A percentile compares a stretch with the other conserved stretches of the same genome.
phyloP scores from a whole-genome alignment of 2,797 vertebrate species.

The Sphenodon punctatus region DNA sequence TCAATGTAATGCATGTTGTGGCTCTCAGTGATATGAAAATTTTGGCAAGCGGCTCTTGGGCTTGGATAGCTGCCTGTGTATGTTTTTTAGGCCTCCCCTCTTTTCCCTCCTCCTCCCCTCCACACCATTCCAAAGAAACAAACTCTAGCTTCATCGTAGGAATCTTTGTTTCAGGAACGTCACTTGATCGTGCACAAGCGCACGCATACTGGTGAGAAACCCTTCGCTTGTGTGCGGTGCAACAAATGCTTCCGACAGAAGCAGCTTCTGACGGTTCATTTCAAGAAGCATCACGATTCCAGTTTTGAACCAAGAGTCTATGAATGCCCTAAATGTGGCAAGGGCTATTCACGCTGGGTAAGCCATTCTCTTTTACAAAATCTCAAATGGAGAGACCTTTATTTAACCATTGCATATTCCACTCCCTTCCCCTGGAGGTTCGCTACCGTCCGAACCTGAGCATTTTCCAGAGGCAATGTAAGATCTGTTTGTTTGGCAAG shows the following conservation, averaged over 20 bases:
- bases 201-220: slow-evolving; percentile 58
- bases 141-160: too few relatives aligned
- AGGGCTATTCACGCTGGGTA: slow-evolving; percentile 57
- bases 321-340: slow-evolving; percentile 43
- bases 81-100: too few relatives aligned
- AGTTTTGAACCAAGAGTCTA: background rate
- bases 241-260: slow-evolving; percentile 47
- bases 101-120: background rate
- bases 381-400: background rate
- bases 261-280: slow-evolving; percentile 47
- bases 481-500: too few relatives aligned
- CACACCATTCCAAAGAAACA: too few relatives aligned
- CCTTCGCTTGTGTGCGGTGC: slow-evolving; percentile 57
- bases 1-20: too few relatives aligned
- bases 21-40: too few relatives aligned
- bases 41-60: too few relatives aligned
- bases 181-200: slow-evolving; percentile 30
- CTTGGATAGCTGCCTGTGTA: too few relatives aligned
- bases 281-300: slow-evolving; percentile 30
- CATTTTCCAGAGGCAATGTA: too few relatives aligned
- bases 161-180: slow-evolving; percentile 22
- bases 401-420: background rate
- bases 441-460: too few relatives aligned
- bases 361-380: slow-evolving; percentile 8
- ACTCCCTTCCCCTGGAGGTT: background rate